Evolutionary conservation across 2,113 vertebrate genomes (phyloP), one percentile per base, ranked within the genome.

Genomic region (Forbesichthys agassizii): DNA sequence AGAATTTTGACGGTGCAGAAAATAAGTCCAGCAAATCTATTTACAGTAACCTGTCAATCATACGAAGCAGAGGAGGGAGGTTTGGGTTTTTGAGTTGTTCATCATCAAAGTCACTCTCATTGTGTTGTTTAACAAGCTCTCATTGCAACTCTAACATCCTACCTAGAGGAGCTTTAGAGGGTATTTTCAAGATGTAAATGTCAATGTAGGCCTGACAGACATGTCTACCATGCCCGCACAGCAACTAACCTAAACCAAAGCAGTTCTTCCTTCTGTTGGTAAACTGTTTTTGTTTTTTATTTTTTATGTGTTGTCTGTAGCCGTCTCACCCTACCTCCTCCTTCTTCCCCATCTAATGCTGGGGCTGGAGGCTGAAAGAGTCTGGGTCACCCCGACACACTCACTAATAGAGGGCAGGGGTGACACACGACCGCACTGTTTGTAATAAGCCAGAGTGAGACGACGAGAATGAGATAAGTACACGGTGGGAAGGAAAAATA

Each of bases 361-460:
- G 48, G 48, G 6, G 48, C 48, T 51, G 48, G 48, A 51, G 48
- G 10, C 48, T 51, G 53, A 55, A 51, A 42, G 13, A 48, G 49
- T 4, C 18, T 11, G 36, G 16, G 33, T 64, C 55, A 56, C 60
- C 42, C 18, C 7, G 1, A 52, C 11, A 2, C 55, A 33, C 20
- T 53, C 20, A 42, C 11, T 33, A 52, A 62, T 14, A 52, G 42
- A 36, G 56, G 64, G 18, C 46, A 65, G 33, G 46, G 33, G 9
- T 57, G 67, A 61, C 20, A 20, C 61, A 33, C 67, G 66, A 60
- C 53, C 36, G 36, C 36, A 42, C 5, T 6, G 36, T 42, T 6
- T 42, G 36, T 42, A 42, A 42, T 42, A 48, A 27, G 52, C 47
- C 55, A 42, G 57, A 48, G 56, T 59, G 54, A 63, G 57, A 60